Base-by-base conservation (phyloP, 2,797 vertebrate species). In the Hemitrygon akajei region DNA sequence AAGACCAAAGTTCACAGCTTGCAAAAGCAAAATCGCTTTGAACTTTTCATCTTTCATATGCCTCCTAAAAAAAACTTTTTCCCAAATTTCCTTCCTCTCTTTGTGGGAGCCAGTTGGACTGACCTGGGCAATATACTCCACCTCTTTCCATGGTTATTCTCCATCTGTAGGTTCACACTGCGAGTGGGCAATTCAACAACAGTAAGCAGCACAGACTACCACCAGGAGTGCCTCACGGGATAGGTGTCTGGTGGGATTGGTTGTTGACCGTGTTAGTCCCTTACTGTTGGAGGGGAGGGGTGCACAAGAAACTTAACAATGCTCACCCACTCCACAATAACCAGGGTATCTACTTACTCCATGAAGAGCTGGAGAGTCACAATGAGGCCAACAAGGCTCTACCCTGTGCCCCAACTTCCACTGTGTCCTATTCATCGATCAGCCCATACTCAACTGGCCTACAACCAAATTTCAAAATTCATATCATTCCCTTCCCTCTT, bases 21-120 rank as follows among this genome's bases (percentile, higher is more conserved):
- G 34, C 37, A 69, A 89, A 89, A 89, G 69, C 69, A 89, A 89
- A 37, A 9, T n/a, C 22, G 60, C 60, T 89, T 89, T 89, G 86
- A 89, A 89, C n/a, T 89, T 60, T 7, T 87, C 84, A 87, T 63
- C 84, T 87, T 20, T 63, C 69, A 9, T 12, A 20, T 0, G 16
- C 22, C n/a, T 34, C n/a, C 60, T 22, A 89, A 1, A 69, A 69
- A 66, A 89, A 34, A 37, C 7, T 37, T 30, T 2, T 25, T 66
- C n/a, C n/a, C 20, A 7, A 63, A 2, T 89, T 60, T 22, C 9
- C 7, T 37, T 20, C 30, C 63, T 58, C 10, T 37, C 86, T 69
- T 69, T 18, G 22, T 7, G 3, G 60, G 69, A 69, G n/a, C 2
- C 86, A 63, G 12, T 3, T 0, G 27, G 11, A 60, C 58, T 3